Percentiles rank a stretch among this genome's conserved stretches.
Evolutionary conservation across 2,888 invertebrate species (phyloP).

Genomic region (Phortica magna): DNA sequence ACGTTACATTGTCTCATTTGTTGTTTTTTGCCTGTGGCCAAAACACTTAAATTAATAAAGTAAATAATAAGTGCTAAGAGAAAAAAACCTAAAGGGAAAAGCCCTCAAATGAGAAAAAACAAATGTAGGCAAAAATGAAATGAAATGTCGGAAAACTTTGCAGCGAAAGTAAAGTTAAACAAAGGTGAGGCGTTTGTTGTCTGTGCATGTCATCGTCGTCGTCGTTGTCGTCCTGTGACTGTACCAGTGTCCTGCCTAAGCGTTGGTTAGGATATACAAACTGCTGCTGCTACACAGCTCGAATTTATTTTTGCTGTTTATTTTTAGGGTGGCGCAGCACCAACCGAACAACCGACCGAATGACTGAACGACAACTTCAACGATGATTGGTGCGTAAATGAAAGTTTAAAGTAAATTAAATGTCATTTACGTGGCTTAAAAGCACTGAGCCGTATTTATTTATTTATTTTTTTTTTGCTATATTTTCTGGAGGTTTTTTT

Average conservation of each 20-base stretch:
- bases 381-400: slow-evolving; percentile 18
- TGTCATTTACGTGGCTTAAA: slow-evolving; percentile 63
- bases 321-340: slow-evolving; percentile 10
- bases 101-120: too few relatives aligned
- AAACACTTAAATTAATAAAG: slow-evolving; percentile 75
- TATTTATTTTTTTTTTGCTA: not conserved
- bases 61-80: slow-evolving; percentile 62
- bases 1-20: not conserved
- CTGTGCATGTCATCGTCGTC: not conserved
- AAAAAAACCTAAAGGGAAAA: not conserved
- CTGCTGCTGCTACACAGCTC: not conserved
- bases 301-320: not conserved
- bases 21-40: slow-evolving; percentile 41
- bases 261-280: not conserved
- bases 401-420: slow-evolving; percentile 67
- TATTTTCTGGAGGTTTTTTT: not conserved
- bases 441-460: slow-evolving; percentile 32
- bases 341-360: not conserved
- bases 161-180: slow-evolving; percentile 38
- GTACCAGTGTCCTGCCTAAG: not conserved
- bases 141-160: not conserved
- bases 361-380: not conserved
- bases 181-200: slow-evolving; percentile 37
- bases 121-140: slow-evolving; percentile 10
- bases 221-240: not conserved